Percentiles rank a stretch among this genome's conserved stretches.
These are phyloP conservation scores for Erebia epiphron DNA, from an alignment of 2,888 invertebrate species.

Conservation along the genomic window DNA sequence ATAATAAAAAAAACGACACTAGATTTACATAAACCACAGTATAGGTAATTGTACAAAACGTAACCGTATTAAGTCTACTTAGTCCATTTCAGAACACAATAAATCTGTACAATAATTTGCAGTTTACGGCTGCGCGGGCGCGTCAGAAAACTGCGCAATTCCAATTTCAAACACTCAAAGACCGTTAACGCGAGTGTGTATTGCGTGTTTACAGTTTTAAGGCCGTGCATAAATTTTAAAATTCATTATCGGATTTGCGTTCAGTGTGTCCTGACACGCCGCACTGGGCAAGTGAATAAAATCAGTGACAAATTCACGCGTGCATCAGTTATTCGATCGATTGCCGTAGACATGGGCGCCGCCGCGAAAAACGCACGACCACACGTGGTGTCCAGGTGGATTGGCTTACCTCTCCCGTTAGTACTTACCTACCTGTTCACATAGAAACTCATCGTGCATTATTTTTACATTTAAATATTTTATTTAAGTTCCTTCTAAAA, in stretches of 20 bases:
- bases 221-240: conserved; percentile 57
- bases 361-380: conserved; percentile 77
- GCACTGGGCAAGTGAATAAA: conserved; percentile 75
- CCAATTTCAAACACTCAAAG: conserved; percentile 39
- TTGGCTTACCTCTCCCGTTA: conserved; percentile 73
- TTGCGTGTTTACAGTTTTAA: conserved; percentile 49
- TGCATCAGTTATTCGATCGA: conserved; percentile 66
- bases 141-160: conserved; percentile 46
- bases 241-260: conserved; percentile 66
- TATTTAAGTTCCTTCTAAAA: too few species aligned
- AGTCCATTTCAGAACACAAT: not conserved
- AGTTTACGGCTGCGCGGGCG: conserved; percentile 4
- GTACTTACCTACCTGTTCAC: conserved; percentile 24
- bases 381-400: conserved; percentile 79
- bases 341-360: conserved; percentile 76
- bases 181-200: conserved; percentile 37
- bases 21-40: too few species aligned
- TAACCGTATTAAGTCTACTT: not conserved
- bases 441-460: too few species aligned
- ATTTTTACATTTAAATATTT: too few species aligned
- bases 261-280: conserved; percentile 66
- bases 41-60: not conserved
- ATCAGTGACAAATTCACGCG: conserved; percentile 62
- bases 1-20: too few species aligned
- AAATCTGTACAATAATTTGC: conserved; percentile 3